Conservation (phyloP, 2,888 invertebrate genomes). For the Sminthurides aquaticus region DNA sequence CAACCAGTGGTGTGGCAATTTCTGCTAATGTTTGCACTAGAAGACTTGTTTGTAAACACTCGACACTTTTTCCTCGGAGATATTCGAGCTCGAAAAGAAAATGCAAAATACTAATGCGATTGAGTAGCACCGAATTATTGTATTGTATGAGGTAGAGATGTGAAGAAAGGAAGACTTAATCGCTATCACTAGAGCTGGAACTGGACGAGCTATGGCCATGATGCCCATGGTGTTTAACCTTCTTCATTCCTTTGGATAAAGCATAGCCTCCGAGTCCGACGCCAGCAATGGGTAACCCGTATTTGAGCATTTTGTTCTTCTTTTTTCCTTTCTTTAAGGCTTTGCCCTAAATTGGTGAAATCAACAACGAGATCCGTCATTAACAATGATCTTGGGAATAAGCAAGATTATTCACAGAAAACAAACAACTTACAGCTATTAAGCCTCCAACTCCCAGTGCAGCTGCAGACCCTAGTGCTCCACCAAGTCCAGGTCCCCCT, state of each 20-base stretch:
- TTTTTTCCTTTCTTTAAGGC: slow-evolving; percentile 46
- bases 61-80: too few species aligned
- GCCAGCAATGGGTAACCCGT: slow-evolving; percentile 48
- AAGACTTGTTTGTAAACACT: too few species aligned
- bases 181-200: slow-evolving; percentile 18
- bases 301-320: slow-evolving; percentile 50
- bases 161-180: too few species aligned
- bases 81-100: too few species aligned
- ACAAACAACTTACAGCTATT: slow-evolving; percentile 31
- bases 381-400: not conserved
- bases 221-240: slow-evolving; percentile 23
- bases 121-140: too few species aligned
- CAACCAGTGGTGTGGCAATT: too few species aligned
- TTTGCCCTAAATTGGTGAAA: slow-evolving; percentile 17
- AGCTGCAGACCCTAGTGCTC: slow-evolving; percentile 29
- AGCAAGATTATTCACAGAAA: too few species aligned
- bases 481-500: slow-evolving; percentile 25
- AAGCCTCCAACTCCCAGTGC: slow-evolving; percentile 36
- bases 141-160: too few species aligned
- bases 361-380: not conserved
- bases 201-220: slow-evolving; percentile 19
- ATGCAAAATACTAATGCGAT: too few species aligned
- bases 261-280: slow-evolving; percentile 55
- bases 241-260: slow-evolving; percentile 49
- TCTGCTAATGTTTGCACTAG: too few species aligned